Conservation (phyloP, 2,113 vertebrate species). For the Podilymbus podiceps region DNA sequence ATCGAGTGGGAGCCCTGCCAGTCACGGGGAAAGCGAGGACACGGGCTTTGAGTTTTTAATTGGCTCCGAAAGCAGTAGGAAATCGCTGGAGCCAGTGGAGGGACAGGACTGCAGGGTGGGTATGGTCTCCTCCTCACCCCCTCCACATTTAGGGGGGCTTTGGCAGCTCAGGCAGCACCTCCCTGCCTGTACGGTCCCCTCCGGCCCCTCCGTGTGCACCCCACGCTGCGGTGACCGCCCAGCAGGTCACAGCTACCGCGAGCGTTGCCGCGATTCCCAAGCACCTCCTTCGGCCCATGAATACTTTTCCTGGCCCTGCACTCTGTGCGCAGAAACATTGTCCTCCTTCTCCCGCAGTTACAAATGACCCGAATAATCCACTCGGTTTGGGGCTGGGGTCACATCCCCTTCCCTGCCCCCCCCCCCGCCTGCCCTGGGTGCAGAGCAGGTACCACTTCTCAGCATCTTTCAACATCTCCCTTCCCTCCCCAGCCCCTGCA, state of each 20-base stretch:
- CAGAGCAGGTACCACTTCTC: not conserved
- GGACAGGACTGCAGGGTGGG: not conserved
- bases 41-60: not conserved
- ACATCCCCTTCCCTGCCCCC: not conserved
- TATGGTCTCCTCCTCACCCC: not conserved
- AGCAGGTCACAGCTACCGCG: not conserved
- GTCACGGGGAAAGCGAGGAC: not conserved
- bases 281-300: not conserved
- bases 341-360: not conserved
- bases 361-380: not conserved
- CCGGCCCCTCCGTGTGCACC: not conserved
- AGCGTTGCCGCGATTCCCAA: not conserved
- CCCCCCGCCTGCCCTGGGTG: rapidly evolving
- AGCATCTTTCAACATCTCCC: not conserved
- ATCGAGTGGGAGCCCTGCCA: not conserved
- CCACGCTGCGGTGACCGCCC: not conserved
- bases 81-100: rapidly evolving
- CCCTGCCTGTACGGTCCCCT: not conserved
- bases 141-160: not conserved
- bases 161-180: not conserved
- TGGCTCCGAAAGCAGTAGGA: not conserved
- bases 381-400: not conserved
- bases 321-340: not conserved
- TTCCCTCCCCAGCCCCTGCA: not conserved
- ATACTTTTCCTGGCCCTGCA: not conserved